phyloP scores from a whole-genome alignment of 1,140 invertebrate genomes.

The Leptonema lineaticorne region DNA sequence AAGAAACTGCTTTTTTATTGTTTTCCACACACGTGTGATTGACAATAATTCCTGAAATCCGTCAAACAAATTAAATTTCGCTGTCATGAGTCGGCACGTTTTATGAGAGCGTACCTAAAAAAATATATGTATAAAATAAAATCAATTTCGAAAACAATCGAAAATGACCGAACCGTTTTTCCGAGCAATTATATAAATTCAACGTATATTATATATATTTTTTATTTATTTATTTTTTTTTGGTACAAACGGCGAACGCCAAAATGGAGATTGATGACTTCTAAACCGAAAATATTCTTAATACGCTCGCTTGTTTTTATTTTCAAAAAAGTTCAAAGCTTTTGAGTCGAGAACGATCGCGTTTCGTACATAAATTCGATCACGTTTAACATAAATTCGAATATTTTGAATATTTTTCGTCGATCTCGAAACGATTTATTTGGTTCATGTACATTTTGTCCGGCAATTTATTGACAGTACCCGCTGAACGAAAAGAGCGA shows the following conservation, averaged over 20 bases:
- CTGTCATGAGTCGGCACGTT: conserved; percentile 7
- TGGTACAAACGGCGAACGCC: background rate
- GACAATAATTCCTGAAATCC: background rate
- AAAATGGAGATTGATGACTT: background rate
- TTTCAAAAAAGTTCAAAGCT: no score
- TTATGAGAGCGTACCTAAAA: no score
- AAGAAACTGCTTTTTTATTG: background rate
- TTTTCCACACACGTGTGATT: background rate
- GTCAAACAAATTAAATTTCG: conserved; percentile 9
- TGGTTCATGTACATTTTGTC: no score
- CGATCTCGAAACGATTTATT: background rate
- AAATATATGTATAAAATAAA: no score
- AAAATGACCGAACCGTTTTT: background rate
- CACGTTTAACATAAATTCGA: no score
- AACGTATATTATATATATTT: no score
- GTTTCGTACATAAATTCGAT: background rate
- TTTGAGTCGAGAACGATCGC: no score
- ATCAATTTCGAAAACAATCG: background rate
- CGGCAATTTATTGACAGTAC: background rate
- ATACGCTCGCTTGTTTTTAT: background rate
- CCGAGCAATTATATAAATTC: background rate
- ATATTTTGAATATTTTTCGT: background rate
- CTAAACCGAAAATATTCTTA: background rate
- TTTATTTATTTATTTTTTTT: background rate
- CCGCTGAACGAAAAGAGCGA: background rate